Percentiles rank a stretch among this genome's conserved stretches.
These are phyloP conservation scores for Orchestes rusci DNA, from an alignment of 2,888 invertebrate genomes.

Conservation along the genomic window DNA sequence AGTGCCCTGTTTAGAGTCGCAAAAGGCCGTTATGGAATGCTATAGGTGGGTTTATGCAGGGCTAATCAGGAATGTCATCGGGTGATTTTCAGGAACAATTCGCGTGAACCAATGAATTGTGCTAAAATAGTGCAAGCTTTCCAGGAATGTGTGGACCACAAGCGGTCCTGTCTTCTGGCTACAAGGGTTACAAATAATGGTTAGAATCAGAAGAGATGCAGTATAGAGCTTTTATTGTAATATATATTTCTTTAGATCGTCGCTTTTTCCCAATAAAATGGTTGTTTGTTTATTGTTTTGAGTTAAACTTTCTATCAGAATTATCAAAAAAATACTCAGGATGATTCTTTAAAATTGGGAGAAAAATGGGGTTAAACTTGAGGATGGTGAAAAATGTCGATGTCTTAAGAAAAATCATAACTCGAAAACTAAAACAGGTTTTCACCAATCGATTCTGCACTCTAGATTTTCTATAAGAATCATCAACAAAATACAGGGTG, in stretches of 20 bases:
- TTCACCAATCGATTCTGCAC: too few species aligned
- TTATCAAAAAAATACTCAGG: too few species aligned
- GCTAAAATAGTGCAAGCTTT: conserved; percentile 54
- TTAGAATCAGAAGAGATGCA: conserved; percentile 7
- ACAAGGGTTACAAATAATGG: conserved; percentile 25
- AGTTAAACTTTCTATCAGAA: too few species aligned
- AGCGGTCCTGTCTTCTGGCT: conserved; percentile 41
- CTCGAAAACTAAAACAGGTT: too few species aligned
- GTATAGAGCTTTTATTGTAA: conserved; percentile 20
- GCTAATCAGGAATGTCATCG: background rate
- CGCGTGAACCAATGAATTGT: conserved; percentile 53
- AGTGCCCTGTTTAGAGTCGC: conserved; percentile 51
- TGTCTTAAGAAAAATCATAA: too few species aligned
- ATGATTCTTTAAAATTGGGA: too few species aligned
- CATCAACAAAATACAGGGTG: too few species aligned
- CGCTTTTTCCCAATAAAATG: conserved; percentile 13
- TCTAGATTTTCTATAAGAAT: too few species aligned
- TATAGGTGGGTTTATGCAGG: conserved; percentile 41
- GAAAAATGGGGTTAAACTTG: too few species aligned
- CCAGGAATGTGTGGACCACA: conserved; percentile 53
- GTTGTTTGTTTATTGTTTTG: conserved; percentile 10
- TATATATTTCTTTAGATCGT: conserved; percentile 14
- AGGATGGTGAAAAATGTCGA: too few species aligned
- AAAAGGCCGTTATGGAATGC: conserved; percentile 52
- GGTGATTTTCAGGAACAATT: conserved; percentile 39